Percentiles rank a stretch among this genome's conserved stretches.
Conservation (phyloP, 2,797 vertebrate species). For the Cossypha heuglini region DNA sequence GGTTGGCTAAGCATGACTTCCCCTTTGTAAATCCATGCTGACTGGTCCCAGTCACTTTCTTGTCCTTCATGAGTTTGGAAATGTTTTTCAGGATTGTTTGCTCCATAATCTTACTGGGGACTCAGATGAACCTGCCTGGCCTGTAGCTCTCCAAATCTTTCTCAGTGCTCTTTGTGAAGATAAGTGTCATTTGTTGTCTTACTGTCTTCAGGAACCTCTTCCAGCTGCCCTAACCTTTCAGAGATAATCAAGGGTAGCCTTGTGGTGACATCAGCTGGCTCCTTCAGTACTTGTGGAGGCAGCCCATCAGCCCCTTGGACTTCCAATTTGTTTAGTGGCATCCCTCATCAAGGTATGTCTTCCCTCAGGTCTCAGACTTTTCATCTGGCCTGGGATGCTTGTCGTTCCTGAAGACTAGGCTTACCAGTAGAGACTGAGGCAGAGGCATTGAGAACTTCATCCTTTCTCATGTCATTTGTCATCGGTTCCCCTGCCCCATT, state of each 20-base stretch:
- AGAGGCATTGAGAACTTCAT: neutral
- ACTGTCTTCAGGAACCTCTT: neutral
- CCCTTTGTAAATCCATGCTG: neutral
- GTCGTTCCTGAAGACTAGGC: neutral
- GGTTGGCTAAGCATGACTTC: neutral
- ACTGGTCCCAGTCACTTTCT: neutral
- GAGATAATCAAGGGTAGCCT: neutral
- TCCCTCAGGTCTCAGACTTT: neutral
- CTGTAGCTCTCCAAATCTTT: neutral
- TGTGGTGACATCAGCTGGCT: neutral
- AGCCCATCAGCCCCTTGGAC: no score
- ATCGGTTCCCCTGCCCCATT: neutral
- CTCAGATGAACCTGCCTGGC: neutral
- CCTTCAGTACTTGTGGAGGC: neutral
- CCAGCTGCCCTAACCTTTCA: neutral
- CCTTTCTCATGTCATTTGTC: neutral
- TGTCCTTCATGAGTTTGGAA: neutral
- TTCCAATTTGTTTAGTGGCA: neutral
- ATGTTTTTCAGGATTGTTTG: neutral
- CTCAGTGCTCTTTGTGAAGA: neutral
- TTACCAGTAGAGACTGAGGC: neutral
- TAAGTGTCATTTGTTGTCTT: neutral
- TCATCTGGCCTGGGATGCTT: neutral
- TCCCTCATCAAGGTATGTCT: neutral
- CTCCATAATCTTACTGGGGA: neutral